Percentiles rank a stretch among this genome's conserved stretches.
phyloP scores from a whole-genome alignment of 2,797 vertebrate genomes.

The Hephaestus fuliginosus region DNA sequence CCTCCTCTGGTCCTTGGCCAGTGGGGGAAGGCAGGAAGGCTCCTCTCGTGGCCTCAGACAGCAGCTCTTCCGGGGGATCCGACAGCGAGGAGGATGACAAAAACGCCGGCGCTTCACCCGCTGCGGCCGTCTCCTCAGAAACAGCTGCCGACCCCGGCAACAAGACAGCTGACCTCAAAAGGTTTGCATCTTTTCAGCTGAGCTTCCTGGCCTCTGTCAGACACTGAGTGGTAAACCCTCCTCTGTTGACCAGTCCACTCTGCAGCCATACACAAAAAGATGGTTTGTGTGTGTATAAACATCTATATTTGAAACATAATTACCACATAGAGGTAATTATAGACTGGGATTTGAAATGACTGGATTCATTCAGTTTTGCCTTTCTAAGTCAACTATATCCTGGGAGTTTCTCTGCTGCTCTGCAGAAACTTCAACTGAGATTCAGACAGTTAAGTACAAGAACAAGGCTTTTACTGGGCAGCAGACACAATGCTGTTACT shows the following conservation, averaged over 20 bases:
- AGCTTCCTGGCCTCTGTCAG: neutral
- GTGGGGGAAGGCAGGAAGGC: constrained; percentile 83
- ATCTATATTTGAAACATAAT: constrained; percentile 73
- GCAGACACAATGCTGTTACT: neutral
- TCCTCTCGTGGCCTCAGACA: constrained; percentile 87
- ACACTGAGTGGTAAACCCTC: neutral
- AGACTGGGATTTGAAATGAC: constrained; percentile 58
- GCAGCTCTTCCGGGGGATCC: constrained; percentile 91
- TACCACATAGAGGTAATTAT: constrained; percentile 65
- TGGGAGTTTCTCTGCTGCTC: constrained; percentile 1
- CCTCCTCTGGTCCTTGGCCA: constrained; percentile 80
- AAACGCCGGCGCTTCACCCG: constrained; percentile 53
- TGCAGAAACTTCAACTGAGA: neutral
- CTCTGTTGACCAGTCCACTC: constrained; percentile 41
- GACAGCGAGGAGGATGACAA: constrained; percentile 88
- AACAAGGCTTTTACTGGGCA: neutral
- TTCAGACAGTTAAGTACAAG: neutral
- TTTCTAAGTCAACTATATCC: constrained; percentile 39
- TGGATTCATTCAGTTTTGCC: constrained; percentile 50
- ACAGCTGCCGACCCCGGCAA: constrained; percentile 67
- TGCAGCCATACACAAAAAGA: neutral
- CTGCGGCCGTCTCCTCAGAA: constrained; percentile 57
- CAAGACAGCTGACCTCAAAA: constrained; percentile 81
- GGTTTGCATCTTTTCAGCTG: constrained; percentile 53
- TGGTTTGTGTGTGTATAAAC: constrained; percentile 31